These are phyloP conservation scores for Microcebus lehilahytsara DNA, from an alignment of 2,113 vertebrate species.

Conservation along the genomic window DNA sequence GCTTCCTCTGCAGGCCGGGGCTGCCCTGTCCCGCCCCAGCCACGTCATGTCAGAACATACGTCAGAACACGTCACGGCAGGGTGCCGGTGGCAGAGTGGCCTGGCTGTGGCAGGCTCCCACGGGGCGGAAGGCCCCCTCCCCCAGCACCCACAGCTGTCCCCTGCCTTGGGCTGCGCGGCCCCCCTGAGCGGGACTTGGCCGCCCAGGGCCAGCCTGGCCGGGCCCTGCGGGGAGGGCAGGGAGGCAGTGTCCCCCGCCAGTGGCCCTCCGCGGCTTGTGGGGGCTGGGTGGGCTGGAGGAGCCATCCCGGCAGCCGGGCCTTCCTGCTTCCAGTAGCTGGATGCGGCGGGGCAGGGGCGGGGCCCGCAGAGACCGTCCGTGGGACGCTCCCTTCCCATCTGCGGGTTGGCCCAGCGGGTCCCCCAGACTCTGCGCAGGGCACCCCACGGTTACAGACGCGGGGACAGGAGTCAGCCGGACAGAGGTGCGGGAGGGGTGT, in stretches of 20 bases:
- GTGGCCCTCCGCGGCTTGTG: rapidly evolving
- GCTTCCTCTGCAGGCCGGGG: conserved; percentile 83
- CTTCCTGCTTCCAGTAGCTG: background rate
- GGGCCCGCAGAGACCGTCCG: background rate
- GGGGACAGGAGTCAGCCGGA: too few relatives aligned
- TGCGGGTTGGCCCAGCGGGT: background rate
- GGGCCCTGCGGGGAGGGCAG: rapidly evolving
- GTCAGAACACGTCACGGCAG: conserved; percentile 79
- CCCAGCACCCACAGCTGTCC: background rate
- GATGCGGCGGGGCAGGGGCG: rapidly evolving
- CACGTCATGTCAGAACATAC: conserved; percentile 69
- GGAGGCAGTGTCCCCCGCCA: background rate
- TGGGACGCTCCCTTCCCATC: background rate
- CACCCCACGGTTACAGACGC: background rate
- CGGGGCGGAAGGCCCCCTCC: background rate
- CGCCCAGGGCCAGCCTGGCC: rapidly evolving
- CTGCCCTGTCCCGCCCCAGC: conserved; percentile 73
- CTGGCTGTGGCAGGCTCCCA: background rate
- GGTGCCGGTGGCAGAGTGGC: conserved; percentile 68
- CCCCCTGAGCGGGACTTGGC: background rate
- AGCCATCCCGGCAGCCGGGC: background rate
- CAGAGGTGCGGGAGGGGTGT: rapidly evolving
- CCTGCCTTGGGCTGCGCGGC: background rate
- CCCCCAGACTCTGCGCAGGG: too few relatives aligned
- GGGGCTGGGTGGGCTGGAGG: background rate